Conservation (phyloP, 2,888 invertebrate genomes). For the Furcula furcula region DNA sequence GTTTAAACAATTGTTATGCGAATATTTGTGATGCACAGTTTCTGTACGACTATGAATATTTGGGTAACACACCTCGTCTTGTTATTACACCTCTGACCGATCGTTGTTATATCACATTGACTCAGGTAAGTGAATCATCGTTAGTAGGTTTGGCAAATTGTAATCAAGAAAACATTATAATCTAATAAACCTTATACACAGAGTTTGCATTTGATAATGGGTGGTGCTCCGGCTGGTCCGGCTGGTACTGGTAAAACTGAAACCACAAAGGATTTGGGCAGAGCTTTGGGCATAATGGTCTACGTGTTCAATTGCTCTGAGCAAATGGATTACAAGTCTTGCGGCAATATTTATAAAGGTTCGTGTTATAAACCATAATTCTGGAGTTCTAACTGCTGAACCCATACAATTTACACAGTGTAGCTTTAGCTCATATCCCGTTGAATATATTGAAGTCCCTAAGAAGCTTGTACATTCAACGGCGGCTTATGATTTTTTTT, state of each 20-base stretch:
- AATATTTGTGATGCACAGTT: constrained; percentile 98
- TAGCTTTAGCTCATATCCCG: too few species aligned
- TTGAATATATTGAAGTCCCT: too few species aligned
- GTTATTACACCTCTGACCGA: constrained; percentile 98
- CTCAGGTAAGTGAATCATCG: constrained; percentile 81
- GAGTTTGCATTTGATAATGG: constrained; percentile 96
- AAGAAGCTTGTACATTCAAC: too few species aligned
- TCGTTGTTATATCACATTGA: constrained; percentile 96
- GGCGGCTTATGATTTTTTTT: too few species aligned
- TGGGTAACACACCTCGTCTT: constrained; percentile 95
- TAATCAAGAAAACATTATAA: too few species aligned
- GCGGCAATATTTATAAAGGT: constrained; percentile 96
- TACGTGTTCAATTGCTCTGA: constrained; percentile 99
- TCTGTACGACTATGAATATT: constrained; percentile 94
- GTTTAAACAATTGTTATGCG: constrained; percentile 90
- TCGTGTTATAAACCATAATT: too few species aligned
- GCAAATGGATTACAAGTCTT: constrained; percentile 98
- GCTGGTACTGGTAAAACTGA: constrained; percentile 98
- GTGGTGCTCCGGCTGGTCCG: constrained; percentile 98
- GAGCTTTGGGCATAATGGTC: constrained; percentile 97
- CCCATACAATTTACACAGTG: too few species aligned
- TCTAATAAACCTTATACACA: too few species aligned
- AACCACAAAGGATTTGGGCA: constrained; percentile 97
- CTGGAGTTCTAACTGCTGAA: too few species aligned
- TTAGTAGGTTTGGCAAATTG: too few species aligned